Evolutionary conservation across 1,140 invertebrate species (phyloP).

Genomic region (Zaprionus ornatus): DNA sequence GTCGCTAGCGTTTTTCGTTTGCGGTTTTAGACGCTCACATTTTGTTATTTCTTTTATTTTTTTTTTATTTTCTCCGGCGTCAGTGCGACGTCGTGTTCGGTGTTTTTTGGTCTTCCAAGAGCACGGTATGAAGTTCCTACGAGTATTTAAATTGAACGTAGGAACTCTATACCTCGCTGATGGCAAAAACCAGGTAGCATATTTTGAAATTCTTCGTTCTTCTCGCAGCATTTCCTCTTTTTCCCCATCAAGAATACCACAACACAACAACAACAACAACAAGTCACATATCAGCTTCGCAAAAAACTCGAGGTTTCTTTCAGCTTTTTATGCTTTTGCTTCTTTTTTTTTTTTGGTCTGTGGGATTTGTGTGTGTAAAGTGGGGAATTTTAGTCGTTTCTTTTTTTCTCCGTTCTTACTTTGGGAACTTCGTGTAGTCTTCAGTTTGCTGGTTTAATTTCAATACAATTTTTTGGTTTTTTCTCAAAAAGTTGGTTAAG

Average conservation of each 20-base stretch:
- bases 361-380: constrained; percentile 7
- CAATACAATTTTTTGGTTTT: not conserved
- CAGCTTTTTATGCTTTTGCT: not conserved
- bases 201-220: constrained; percentile 53
- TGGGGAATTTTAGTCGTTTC: not conserved
- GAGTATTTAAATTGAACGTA: constrained; percentile 82
- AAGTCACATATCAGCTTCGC: constrained; percentile 19
- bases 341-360: not conserved
- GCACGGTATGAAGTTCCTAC: constrained; percentile 84
- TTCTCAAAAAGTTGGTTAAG: constrained; percentile 4
- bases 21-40: constrained; percentile 5
- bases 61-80: constrained; percentile 1
- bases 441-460: constrained; percentile 32
- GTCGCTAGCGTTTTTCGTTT: constrained; percentile 29
- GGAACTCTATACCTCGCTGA: constrained; percentile 84
- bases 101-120: constrained; percentile 83
- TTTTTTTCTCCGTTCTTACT: not conserved
- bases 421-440: constrained; percentile 22
- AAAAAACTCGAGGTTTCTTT: constrained; percentile 53
- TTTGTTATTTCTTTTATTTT: constrained; percentile 11
- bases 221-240: constrained; percentile 42
- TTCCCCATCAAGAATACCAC: not conserved
- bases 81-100: constrained; percentile 39
- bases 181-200: constrained; percentile 83
- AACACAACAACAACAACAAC: not conserved